These are phyloP conservation scores for Zelostemma sp. DNA, from an alignment of 1,140 invertebrate species.

Conservation along the genomic window DNA sequence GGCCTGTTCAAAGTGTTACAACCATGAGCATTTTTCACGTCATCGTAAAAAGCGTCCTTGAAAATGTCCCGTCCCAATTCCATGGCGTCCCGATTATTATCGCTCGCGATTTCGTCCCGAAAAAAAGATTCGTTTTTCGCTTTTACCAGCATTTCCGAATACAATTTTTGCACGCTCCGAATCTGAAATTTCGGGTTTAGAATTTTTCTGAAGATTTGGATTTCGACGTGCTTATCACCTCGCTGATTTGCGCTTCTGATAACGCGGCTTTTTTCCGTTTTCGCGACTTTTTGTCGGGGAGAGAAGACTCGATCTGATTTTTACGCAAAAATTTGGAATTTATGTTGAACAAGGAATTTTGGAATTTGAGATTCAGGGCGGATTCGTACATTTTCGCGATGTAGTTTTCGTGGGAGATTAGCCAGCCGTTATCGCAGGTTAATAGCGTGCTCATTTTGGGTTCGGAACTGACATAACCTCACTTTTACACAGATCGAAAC, in stretches of 20 bases:
- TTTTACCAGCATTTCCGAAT: slow-evolving; percentile 36
- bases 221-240: slow-evolving; percentile 10
- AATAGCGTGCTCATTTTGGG: slow-evolving; percentile 36
- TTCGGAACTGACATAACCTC: no score
- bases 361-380: no score
- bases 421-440: slow-evolving; percentile 21
- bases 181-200: slow-evolving; percentile 50
- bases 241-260: slow-evolving; percentile 5
- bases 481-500: no score
- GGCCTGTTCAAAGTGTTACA: slow-evolving; percentile 51
- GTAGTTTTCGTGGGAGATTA: slow-evolving; percentile 35
- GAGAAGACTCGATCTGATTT: slow-evolving; percentile 28
- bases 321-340: slow-evolving; percentile 31
- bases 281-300: neutral
- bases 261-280: slow-evolving; percentile 9
- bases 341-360: slow-evolving; percentile 37
- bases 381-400: slow-evolving; percentile 28
- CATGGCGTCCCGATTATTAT: slow-evolving; percentile 62
- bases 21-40: slow-evolving; percentile 56
- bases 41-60: slow-evolving; percentile 29
- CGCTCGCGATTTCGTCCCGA: slow-evolving; percentile 19
- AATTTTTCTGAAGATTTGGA: neutral
- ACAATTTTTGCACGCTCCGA: slow-evolving; percentile 43
- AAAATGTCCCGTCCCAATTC: slow-evolving; percentile 57
- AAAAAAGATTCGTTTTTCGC: slow-evolving; percentile 47